Conservation (phyloP, 2,888 invertebrate genomes). For the Cantharis flavilabris region DNA sequence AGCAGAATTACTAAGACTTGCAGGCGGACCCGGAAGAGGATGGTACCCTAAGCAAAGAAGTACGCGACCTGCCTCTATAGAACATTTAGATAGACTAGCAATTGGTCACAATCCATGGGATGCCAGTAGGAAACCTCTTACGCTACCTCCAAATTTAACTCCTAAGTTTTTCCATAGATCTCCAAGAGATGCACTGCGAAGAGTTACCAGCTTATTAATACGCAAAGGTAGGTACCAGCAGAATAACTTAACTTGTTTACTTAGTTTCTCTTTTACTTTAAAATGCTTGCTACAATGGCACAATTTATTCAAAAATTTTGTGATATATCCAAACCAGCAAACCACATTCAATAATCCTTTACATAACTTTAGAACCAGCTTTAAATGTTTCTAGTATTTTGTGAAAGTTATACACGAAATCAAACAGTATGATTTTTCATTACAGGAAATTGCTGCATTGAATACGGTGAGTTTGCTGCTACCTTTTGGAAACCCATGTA, state of each 20-base stretch:
- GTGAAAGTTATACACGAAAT: neutral
- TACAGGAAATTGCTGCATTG: slow-evolving; percentile 31
- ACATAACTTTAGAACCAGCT: neutral
- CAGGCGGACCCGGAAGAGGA: slow-evolving; percentile 81
- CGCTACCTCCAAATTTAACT: slow-evolving; percentile 86
- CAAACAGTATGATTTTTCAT: slow-evolving; percentile 17
- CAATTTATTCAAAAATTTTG: neutral
- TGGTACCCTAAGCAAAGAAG: slow-evolving; percentile 81
- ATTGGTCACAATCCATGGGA: slow-evolving; percentile 59
- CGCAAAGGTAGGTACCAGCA: slow-evolving; percentile 54
- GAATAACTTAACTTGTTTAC: neutral
- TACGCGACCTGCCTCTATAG: slow-evolving; percentile 77
- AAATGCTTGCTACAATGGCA: neutral
- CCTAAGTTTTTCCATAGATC: slow-evolving; percentile 90
- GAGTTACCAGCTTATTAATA: slow-evolving; percentile 88
- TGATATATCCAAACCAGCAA: neutral
- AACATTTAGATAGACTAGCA: slow-evolving; percentile 79
- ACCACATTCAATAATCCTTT: neutral
- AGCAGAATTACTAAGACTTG: slow-evolving; percentile 78
- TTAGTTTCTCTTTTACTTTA: neutral
- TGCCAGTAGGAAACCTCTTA: slow-evolving; percentile 76
- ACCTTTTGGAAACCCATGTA: slow-evolving; percentile 15
- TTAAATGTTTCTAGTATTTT: neutral
- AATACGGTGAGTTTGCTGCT: slow-evolving; percentile 28
- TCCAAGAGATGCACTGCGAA: slow-evolving; percentile 81